These are phyloP conservation scores for Nerophis ophidion DNA, from an alignment of 2,113 vertebrate species.

Conservation along the genomic window DNA sequence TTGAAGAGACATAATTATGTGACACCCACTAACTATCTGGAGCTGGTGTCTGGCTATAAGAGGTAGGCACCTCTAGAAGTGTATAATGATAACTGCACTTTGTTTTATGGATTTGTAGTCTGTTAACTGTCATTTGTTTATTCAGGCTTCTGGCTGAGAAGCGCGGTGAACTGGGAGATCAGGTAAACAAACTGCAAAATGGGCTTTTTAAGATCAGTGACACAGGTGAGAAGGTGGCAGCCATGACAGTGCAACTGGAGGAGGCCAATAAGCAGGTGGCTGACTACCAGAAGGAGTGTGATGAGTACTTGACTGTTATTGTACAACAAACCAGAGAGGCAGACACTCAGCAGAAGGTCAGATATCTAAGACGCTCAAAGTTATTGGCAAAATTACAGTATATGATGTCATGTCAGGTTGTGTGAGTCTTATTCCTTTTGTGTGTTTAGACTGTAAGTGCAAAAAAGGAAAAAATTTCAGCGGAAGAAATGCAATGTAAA, in stretches of 20 bases:
- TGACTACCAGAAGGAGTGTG: conserved; percentile 81
- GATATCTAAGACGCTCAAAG: not conserved
- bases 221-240: conserved; percentile 79
- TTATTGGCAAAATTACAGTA: not conserved
- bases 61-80: conserved; percentile 64
- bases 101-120: not conserved
- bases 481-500: conserved; percentile 82
- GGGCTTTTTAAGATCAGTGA: conserved; percentile 84
- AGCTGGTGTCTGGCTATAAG: conserved; percentile 87
- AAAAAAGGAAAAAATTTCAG: conserved; percentile 78
- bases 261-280: conserved; percentile 80
- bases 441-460: conserved; percentile 73
- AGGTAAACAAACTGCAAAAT: conserved; percentile 77
- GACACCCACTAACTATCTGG: conserved; percentile 87
- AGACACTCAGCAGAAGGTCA: conserved; percentile 80
- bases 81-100: not conserved
- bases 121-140: not conserved
- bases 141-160: conserved; percentile 81
- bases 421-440: conserved; percentile 5
- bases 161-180: conserved; percentile 75
- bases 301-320: conserved; percentile 82
- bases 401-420: not conserved
- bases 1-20: conserved; percentile 82
- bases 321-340: conserved; percentile 80
- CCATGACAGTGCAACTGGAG: conserved; percentile 84